phyloP scores from a whole-genome alignment of 2,888 invertebrate species.

The Ceriagrion tenellum region DNA sequence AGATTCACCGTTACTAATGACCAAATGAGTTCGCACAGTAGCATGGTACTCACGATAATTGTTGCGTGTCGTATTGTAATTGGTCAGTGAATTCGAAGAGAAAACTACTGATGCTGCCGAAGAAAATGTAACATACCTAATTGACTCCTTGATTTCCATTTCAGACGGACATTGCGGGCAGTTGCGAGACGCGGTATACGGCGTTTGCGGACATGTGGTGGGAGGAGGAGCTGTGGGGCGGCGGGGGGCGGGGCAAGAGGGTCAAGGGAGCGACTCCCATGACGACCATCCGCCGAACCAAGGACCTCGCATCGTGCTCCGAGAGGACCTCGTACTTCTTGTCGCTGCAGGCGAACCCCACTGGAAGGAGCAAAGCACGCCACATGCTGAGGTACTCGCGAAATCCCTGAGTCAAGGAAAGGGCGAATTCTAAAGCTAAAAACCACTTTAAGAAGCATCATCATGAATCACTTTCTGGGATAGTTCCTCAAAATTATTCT shows the following conservation, averaged over 20 bases:
- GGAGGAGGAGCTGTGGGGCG: conserved; percentile 60
- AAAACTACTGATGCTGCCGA: no score
- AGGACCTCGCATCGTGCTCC: conserved; percentile 75
- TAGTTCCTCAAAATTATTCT: no score
- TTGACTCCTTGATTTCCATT: background rate
- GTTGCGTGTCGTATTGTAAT: no score
- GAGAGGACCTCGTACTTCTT: conserved; percentile 73
- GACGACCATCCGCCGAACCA: conserved; percentile 74
- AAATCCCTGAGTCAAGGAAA: background rate
- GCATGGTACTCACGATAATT: no score
- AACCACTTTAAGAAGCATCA: no score
- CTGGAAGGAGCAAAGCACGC: conserved; percentile 49
- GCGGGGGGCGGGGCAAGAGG: conserved; percentile 39
- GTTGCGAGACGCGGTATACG: conserved; percentile 75
- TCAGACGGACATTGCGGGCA: conserved; percentile 76
- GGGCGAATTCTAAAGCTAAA: no score
- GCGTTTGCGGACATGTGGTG: conserved; percentile 70
- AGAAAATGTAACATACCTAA: no score
- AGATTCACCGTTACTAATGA: no score
- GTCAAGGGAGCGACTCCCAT: conserved; percentile 71
- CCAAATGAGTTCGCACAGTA: no score
- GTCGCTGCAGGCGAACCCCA: conserved; percentile 73
- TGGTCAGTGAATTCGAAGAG: no score
- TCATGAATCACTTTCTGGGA: no score
- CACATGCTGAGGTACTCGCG: conserved; percentile 50